Conservation (phyloP, 2,797 vertebrate genomes). For the Bryconaethiops microstoma region DNA sequence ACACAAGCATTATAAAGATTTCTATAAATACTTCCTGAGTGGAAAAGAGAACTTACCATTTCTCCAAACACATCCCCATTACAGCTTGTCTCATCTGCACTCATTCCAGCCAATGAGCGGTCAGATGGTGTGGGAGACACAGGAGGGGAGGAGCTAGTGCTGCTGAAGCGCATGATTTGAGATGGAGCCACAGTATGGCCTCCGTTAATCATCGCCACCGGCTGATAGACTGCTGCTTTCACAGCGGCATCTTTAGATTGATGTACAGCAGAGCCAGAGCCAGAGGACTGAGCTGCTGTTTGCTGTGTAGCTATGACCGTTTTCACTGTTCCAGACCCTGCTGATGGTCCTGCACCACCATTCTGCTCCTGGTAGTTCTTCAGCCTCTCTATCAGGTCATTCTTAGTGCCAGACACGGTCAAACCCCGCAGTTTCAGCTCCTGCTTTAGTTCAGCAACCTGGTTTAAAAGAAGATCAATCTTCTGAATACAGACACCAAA, state of each 20-base stretch:
- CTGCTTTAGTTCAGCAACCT: conserved; percentile 96
- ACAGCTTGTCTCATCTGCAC: conserved; percentile 89
- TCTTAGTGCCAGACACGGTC: conserved; percentile 94
- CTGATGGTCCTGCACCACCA: conserved; percentile 22
- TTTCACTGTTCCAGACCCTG: conserved; percentile 51
- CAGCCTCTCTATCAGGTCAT: conserved; percentile 90
- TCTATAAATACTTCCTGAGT: conserved; percentile 14
- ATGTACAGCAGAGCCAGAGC: conserved; percentile 54
- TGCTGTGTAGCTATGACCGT: conserved; percentile 48
- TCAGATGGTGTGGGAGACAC: conserved; percentile 92
- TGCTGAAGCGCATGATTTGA: conserved; percentile 87
- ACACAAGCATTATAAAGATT: conserved; percentile 21
- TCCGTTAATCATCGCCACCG: conserved; percentile 73
- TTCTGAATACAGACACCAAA: not conserved
- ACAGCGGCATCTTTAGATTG: conserved; percentile 74
- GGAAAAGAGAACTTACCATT: conserved; percentile 76
- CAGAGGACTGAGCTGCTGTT: conserved; percentile 23
- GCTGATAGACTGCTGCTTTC: conserved; percentile 77
- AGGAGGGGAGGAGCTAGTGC: conserved; percentile 91
- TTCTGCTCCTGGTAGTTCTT: conserved; percentile 83
- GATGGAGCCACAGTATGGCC: conserved; percentile 75
- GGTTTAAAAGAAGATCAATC: conserved; percentile 42
- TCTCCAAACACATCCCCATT: conserved; percentile 91
- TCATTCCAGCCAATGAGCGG: conserved; percentile 85
- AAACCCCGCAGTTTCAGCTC: conserved; percentile 91